These are phyloP conservation scores for Otocyon megalotis DNA, from an alignment of 2,113 vertebrate genomes.

Conservation along the genomic window DNA sequence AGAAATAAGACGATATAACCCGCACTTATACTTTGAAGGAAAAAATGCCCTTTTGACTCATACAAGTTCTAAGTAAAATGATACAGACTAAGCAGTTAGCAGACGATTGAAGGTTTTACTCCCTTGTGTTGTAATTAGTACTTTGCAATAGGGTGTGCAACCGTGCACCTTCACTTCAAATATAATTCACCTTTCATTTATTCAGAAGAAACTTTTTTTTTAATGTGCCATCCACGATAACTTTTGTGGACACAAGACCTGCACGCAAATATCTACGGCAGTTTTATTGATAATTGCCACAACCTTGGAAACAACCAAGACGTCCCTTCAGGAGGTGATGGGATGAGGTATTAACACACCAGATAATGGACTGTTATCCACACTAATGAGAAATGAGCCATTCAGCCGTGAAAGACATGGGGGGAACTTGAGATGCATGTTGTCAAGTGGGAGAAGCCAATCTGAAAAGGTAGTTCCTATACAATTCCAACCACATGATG, in stretches of 20 bases:
- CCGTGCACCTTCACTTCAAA: background rate
- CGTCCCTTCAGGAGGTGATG: background rate
- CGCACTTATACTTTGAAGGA: background rate
- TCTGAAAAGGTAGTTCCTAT: background rate
- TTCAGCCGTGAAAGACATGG: background rate
- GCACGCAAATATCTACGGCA: accelerated
- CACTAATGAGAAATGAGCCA: accelerated
- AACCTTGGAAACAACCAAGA: background rate
- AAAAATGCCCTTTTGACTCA: background rate
- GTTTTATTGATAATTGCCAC: background rate
- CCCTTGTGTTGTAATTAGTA: accelerated
- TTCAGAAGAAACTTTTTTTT: background rate
- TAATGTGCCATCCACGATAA: background rate
- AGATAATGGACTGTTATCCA: accelerated
- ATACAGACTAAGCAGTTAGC: background rate
- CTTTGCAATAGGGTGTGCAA: background rate
- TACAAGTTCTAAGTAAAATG: background rate
- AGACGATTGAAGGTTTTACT: accelerated
- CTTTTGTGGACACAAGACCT: background rate
- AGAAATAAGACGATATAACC: background rate
- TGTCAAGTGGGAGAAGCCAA: background rate
- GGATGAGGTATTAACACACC: too few relatives aligned
- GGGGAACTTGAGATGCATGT: accelerated
- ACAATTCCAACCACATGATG: background rate
- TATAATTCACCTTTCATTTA: background rate